Evolutionary conservation across 2,888 invertebrate species (phyloP).

Genomic region (Noctua pronuba): DNA sequence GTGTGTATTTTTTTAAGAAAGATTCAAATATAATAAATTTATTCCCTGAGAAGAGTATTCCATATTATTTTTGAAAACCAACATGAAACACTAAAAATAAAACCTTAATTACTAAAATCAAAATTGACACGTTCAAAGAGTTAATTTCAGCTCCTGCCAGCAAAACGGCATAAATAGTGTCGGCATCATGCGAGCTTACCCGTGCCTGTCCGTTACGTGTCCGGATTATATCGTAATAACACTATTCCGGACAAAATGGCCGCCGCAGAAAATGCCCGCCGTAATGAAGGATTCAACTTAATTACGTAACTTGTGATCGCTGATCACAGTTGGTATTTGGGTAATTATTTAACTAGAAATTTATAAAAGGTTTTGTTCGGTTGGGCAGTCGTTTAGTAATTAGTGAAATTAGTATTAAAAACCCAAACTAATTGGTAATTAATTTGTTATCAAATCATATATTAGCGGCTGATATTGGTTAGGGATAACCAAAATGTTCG

Average conservation of each 20-base stretch:
- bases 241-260: conserved; percentile 46
- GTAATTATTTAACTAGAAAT: conserved; percentile 20
- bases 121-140: conserved; percentile 13
- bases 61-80: background rate
- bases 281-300: conserved; percentile 46
- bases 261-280: conserved; percentile 28
- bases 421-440: background rate
- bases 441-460: background rate
- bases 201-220: conserved; percentile 47
- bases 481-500: background rate
- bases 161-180: conserved; percentile 34
- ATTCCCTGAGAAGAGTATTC: background rate
- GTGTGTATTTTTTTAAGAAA: background rate
- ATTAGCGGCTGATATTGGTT: background rate
- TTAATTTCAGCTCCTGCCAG: conserved; percentile 17
- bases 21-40: background rate
- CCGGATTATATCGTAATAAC: conserved; percentile 55
- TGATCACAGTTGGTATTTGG: conserved; percentile 15
- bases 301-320: conserved; percentile 39
- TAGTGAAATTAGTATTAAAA: background rate
- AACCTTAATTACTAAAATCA: conserved; percentile 10
- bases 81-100: background rate
- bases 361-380: conserved; percentile 8
- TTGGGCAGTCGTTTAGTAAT: background rate
- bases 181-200: conserved; percentile 40